Conservation (phyloP, 2,888 invertebrate genomes). For the Thyatira batis region DNA sequence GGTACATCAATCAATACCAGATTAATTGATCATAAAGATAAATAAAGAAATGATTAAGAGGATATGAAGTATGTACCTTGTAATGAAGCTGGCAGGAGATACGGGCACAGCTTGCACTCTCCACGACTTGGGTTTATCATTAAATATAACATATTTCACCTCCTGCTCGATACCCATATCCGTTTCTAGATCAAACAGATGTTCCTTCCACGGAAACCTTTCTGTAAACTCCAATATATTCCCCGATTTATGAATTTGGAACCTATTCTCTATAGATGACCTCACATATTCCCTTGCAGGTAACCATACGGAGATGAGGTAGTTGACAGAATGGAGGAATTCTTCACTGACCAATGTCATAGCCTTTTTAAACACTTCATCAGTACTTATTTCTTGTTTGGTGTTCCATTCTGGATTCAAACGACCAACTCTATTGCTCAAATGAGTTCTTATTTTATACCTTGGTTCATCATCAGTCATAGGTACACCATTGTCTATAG, state of each 20-base stretch:
- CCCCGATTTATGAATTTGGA: constrained; percentile 87
- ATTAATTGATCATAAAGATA: neutral
- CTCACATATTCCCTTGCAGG: constrained; percentile 92
- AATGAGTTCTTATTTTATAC: constrained; percentile 90
- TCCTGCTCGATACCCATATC: constrained; percentile 84
- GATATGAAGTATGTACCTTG: constrained; percentile 72
- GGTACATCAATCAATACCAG: neutral
- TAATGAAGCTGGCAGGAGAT: constrained; percentile 85
- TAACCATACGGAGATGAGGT: constrained; percentile 88
- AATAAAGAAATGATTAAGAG: neutral
- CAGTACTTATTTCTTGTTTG: constrained; percentile 72
- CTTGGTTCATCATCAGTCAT: constrained; percentile 88
- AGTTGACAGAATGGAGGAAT: constrained; percentile 86
- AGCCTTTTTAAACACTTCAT: constrained; percentile 89
- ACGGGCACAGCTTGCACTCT: constrained; percentile 93
- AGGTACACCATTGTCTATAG: constrained; percentile 97
- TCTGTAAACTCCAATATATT: constrained; percentile 89
- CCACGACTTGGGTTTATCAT: constrained; percentile 86
- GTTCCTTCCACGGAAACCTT: constrained; percentile 95
- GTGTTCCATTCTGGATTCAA: constrained; percentile 94
- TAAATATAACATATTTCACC: constrained; percentile 88
- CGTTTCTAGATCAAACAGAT: constrained; percentile 91
- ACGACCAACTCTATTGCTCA: constrained; percentile 88
- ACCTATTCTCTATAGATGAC: constrained; percentile 86
- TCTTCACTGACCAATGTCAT: constrained; percentile 90